Evolutionary conservation across 2,888 invertebrate genomes (phyloP).

Genomic region (Amiota communis): DNA sequence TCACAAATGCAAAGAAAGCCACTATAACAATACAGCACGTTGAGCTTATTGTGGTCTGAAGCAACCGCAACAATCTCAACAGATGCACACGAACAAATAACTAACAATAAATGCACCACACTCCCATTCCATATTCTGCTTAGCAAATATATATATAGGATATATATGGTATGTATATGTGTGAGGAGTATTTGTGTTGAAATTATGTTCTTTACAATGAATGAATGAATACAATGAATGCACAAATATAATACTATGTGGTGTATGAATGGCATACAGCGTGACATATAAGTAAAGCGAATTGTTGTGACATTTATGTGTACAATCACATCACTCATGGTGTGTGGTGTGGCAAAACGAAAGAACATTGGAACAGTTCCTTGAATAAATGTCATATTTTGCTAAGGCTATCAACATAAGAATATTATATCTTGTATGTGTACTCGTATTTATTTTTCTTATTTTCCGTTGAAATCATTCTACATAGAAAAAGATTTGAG

Average conservation of each 20-base stretch:
- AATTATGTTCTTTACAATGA: background rate
- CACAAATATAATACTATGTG: constrained; percentile 2
- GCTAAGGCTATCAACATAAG: background rate
- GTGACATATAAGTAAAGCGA: constrained; percentile 6
- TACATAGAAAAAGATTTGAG: no score
- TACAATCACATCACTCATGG: constrained; percentile 1
- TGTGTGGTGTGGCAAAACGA: background rate
- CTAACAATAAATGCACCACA: no score
- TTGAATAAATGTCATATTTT: background rate
- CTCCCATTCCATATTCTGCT: no score
- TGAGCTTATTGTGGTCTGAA: background rate
- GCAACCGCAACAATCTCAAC: no score
- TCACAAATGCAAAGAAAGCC: background rate
- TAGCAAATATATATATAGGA: no score
- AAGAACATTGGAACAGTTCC: background rate
- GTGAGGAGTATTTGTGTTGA: background rate
- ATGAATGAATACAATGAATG: constrained; percentile 1
- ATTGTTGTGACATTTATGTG: constrained; percentile 3
- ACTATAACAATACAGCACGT: background rate
- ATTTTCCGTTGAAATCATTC: no score
- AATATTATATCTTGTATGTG: background rate
- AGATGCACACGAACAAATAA: no score
- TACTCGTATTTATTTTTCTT: no score
- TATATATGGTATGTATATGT: no score
- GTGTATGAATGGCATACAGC: no score